Percentiles rank a stretch among this genome's conserved stretches.
These are phyloP conservation scores for Morpho deidamia DNA, from an alignment of 2,888 invertebrate genomes.

Conservation along the genomic window DNA sequence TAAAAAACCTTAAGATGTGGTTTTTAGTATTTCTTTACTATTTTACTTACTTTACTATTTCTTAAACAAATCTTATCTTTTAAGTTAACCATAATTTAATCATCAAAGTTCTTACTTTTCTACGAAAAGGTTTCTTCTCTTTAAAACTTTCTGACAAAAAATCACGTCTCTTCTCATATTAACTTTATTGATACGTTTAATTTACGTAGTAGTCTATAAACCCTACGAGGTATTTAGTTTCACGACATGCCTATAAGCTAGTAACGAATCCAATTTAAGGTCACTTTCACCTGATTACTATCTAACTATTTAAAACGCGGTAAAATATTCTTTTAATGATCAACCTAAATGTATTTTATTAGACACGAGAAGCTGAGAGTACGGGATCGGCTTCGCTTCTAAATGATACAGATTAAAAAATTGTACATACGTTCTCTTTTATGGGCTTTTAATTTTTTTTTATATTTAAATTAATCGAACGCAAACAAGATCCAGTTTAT, in stretches of 20 bases:
- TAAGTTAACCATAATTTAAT: too few relatives aligned
- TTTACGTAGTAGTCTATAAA: slow-evolving; percentile 18
- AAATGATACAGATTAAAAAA: slow-evolving; percentile 63
- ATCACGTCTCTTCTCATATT: neutral
- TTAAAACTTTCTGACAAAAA: too few relatives aligned
- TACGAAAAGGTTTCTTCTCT: neutral
- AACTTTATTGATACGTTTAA: slow-evolving; percentile 4
- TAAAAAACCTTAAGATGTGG: too few relatives aligned
- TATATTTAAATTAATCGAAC: slow-evolving; percentile 68
- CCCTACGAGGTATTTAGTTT: slow-evolving; percentile 50
- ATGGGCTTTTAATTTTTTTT: slow-evolving; percentile 54
- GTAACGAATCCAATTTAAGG: slow-evolving; percentile 65
- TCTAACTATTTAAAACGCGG: slow-evolving; percentile 74
- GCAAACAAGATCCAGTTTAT: slow-evolving; percentile 63
- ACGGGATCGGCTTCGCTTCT: slow-evolving; percentile 35
- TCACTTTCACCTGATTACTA: slow-evolving; percentile 73
- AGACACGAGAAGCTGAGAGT: slow-evolving; percentile 46
- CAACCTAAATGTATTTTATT: slow-evolving; percentile 63
- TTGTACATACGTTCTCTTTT: slow-evolving; percentile 61
- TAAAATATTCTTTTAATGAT: slow-evolving; percentile 74
- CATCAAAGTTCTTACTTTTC: too few relatives aligned
- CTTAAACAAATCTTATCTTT: too few relatives aligned
- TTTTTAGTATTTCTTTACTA: too few relatives aligned
- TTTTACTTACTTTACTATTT: too few relatives aligned
- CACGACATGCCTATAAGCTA: slow-evolving; percentile 38